These are phyloP conservation scores for Formica selysi DNA, from an alignment of 1,140 invertebrate species.

Conservation along the genomic window DNA sequence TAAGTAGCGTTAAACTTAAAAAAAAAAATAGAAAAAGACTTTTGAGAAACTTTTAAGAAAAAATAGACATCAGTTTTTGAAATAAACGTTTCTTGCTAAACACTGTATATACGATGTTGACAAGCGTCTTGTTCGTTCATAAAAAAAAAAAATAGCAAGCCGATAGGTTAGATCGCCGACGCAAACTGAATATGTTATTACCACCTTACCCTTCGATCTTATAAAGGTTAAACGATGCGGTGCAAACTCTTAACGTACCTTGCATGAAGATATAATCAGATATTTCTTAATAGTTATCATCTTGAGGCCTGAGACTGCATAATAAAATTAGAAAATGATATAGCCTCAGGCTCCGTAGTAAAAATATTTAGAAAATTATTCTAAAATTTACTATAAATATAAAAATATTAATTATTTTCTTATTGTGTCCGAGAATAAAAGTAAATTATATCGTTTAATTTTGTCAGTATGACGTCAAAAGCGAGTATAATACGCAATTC, in stretches of 20 bases:
- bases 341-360: background rate
- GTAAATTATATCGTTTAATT: conserved; percentile 42
- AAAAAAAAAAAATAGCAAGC: conserved; percentile 56
- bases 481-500: conserved; percentile 44
- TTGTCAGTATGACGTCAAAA: conserved; percentile 37
- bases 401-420: conserved; percentile 1
- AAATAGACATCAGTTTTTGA: conserved; percentile 8
- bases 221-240: conserved; percentile 62
- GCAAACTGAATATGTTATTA: conserved; percentile 60
- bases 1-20: background rate
- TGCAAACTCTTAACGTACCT: conserved; percentile 31
- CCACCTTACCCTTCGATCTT: conserved; percentile 47
- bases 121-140: conserved; percentile 22
- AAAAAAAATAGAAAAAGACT: background rate
- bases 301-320: background rate
- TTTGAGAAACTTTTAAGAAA: background rate
- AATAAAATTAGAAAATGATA: conserved; percentile 25
- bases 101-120: conserved; percentile 31
- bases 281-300: conserved; percentile 40
- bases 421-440: background rate
- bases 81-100: conserved; percentile 18
- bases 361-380: conserved; percentile 12
- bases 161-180: conserved; percentile 56
- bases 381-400: background rate
- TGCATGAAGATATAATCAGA: conserved; percentile 51